A percentile compares a stretch with the other conserved stretches of the same genome.
These are phyloP conservation scores for Zeuzera pyrina DNA, from an alignment of 2,888 invertebrate genomes.

Conservation along the genomic window DNA sequence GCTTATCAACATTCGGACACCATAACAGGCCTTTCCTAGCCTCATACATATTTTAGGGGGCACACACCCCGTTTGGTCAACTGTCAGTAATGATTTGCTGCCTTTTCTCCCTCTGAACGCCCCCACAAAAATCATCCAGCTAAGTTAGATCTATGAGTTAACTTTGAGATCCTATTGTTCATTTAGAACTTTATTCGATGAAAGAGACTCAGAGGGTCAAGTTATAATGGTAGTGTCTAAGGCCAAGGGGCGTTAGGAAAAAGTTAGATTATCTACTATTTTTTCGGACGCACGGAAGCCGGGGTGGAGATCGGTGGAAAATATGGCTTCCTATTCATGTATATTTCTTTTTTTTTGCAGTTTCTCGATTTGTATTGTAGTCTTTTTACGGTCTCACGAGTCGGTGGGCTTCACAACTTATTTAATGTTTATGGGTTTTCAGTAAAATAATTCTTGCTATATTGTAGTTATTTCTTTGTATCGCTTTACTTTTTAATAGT, in stretches of 20 bases:
- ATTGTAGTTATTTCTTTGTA: too few species aligned
- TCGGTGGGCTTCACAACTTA: conserved; percentile 6
- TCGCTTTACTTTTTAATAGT: too few species aligned
- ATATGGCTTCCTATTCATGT: conserved; percentile 70
- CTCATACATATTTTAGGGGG: conserved; percentile 72
- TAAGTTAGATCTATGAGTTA: conserved; percentile 19
- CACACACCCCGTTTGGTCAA: conserved; percentile 67
- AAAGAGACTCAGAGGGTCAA: conserved; percentile 18
- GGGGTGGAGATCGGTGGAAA: conserved; percentile 63
- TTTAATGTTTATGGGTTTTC: not conserved
- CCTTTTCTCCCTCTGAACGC: conserved; percentile 55
- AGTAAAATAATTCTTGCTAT: not conserved
- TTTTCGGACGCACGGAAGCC: conserved; percentile 58
- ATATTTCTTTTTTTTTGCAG: conserved; percentile 37
- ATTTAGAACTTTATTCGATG: conserved; percentile 1
- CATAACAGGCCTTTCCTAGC: conserved; percentile 65
- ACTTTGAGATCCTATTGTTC: conserved; percentile 6
- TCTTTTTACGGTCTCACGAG: conserved; percentile 8
- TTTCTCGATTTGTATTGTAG: conserved; percentile 33
- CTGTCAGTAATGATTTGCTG: conserved; percentile 74
- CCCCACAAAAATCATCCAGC: conserved; percentile 38
- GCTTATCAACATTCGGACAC: conserved; percentile 74
- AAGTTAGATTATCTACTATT: conserved; percentile 70
- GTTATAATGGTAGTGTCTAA: conserved; percentile 25
- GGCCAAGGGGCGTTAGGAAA: conserved; percentile 61